Evolutionary conservation across 2,888 invertebrate genomes (phyloP), one percentile per base, ranked within the genome.

Genomic region (Pinctada fucata): DNA sequence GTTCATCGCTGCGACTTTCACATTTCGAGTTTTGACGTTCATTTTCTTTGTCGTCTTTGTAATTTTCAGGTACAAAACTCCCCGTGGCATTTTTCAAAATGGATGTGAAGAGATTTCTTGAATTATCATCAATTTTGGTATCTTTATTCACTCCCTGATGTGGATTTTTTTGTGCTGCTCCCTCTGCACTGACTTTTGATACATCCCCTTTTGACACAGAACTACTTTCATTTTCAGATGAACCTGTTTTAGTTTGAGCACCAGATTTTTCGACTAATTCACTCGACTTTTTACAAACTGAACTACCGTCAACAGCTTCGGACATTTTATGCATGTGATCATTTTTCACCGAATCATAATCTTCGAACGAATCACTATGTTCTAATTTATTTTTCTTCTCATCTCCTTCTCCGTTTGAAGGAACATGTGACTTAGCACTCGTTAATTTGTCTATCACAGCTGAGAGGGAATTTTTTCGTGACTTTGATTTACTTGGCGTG

Each of bases 381-480:
- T 58, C 58, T 13, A 58, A 58, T 58, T 13, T 58, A 10, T 13
- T 13, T 13, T 58, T 58, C 58, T 58, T 58, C 8, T 58, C 58
- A 10, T 58, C 58, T 13, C 58, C 58, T 58, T 58, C 68, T 2
- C 68, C 47, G 47, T 10, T 45, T 45, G 68, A 68, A 68, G 16
- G 16, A 5, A 68, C 68, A 68, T 16, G 16, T 3, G 45, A 68
- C 51, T 74, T 74, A 45, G 74, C 74, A 50, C 49, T 74, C 10
- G 88, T 96, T 47, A 97, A 92, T 91, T 97, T 97, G 89, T 97
- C 97, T 87, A 97, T 96, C 13, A 97, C 96, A 31, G 97, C 91
- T 50, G 90, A 90, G 64, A 92, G 82, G 3, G 91, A 91, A 47
- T 88, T 88, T 79, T 91, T 91, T 6, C 89, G 83, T 3, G 87